Evolutionary conservation across 2,113 vertebrate species (phyloP).

Genomic region (Heterotis niloticus): DNA sequence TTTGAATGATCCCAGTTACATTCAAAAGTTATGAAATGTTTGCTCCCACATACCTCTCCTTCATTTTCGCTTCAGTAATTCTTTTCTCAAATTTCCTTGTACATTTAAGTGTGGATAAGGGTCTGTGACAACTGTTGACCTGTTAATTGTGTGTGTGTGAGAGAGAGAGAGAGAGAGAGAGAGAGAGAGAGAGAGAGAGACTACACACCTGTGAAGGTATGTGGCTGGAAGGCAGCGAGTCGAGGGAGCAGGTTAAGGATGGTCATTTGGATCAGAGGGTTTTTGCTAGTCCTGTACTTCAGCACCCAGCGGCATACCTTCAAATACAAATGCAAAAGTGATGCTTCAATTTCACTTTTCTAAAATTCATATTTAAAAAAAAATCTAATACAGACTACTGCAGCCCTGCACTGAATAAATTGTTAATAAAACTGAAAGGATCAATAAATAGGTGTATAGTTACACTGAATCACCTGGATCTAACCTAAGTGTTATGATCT

Average conservation of each 20-base stretch:
- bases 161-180: neutral
- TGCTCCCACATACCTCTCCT: no score
- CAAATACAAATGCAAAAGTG: conserved; percentile 23
- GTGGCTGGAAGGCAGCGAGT: conserved; percentile 88
- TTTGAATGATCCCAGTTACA: no score
- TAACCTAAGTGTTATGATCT: no score
- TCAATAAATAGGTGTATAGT: no score
- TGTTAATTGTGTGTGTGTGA: conserved; percentile 11
- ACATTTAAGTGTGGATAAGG: neutral
- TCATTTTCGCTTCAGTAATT: neutral
- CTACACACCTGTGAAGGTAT: conserved; percentile 83
- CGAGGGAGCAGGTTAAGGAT: conserved; percentile 90
- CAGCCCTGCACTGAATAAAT: no score
- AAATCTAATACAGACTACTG: no score
- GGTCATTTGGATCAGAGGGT: conserved; percentile 95
- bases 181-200: neutral
- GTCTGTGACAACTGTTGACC: neutral
- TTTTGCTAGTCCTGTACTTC: conserved; percentile 91
- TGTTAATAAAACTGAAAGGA: no score
- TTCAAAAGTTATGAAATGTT: no score
- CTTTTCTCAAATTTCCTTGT: neutral
- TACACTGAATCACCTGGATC: no score
- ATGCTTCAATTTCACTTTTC: neutral
- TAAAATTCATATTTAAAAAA: no score
- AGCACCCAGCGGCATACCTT: conserved; percentile 97